phyloP scores from a whole-genome alignment of 2,797 vertebrate species.

The Sitta carolinensis region DNA sequence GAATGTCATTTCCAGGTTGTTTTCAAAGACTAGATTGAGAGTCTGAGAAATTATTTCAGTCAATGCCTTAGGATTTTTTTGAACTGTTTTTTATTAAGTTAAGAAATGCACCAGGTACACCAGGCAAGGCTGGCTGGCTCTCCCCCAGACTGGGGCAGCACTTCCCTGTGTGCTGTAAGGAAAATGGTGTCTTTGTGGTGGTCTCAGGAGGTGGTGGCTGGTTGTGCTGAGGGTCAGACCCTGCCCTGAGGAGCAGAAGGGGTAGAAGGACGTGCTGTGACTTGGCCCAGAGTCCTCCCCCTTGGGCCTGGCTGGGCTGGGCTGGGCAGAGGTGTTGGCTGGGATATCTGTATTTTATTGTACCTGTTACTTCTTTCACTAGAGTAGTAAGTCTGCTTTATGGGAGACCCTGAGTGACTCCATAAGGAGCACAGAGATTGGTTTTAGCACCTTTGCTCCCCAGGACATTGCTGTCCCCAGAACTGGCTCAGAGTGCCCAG shows the following conservation, averaged over 20 bases:
- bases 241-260: background rate
- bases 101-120: background rate
- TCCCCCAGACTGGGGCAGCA: background rate
- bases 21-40: background rate
- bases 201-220: rapidly evolving
- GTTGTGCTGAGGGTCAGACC: background rate
- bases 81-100: background rate
- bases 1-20: background rate
- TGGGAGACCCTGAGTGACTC: background rate
- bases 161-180: rapidly evolving
- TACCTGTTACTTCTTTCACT: constrained; percentile 14
- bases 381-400: constrained; percentile 44
- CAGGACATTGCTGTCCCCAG: background rate
- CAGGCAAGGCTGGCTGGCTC: background rate
- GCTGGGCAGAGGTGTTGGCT: background rate
- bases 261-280: rapidly evolving
- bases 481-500: background rate
- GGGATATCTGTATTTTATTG: background rate
- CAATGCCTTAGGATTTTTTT: background rate
- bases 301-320: background rate
- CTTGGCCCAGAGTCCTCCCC: background rate
- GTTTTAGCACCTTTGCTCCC: constrained; percentile 57
- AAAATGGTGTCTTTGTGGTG: background rate
- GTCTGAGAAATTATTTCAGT: constrained; percentile 3
- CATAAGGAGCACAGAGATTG: constrained; percentile 20